A percentile compares a stretch with the other conserved stretches of the same genome.
Conservation (phyloP, 2,888 invertebrate species). For the Neoitamus cyanurus region DNA sequence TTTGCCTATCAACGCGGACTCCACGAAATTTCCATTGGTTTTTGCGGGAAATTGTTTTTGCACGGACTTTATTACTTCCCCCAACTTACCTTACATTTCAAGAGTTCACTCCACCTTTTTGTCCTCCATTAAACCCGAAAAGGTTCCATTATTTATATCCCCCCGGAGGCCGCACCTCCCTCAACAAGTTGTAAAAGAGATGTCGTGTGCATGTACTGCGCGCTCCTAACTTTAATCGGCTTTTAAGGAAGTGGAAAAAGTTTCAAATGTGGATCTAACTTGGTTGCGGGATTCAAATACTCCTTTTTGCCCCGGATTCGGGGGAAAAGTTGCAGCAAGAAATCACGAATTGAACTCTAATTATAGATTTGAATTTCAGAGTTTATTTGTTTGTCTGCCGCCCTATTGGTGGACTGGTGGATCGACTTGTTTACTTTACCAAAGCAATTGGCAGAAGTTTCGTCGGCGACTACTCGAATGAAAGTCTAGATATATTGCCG, state of each 20-base stretch:
- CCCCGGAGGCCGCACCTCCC: not conserved
- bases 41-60: conserved; percentile 27
- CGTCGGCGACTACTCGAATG: not conserved
- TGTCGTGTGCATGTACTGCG: conserved; percentile 34
- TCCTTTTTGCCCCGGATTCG: not conserved
- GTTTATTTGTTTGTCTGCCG: not conserved
- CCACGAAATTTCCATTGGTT: conserved; percentile 49
- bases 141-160: conserved; percentile 14
- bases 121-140: conserved; percentile 22
- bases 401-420: not conserved
- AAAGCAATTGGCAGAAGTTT: not conserved
- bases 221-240: conserved; percentile 24
- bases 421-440: not conserved
- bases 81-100: conserved; percentile 8
- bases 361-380: not conserved
- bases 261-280: not conserved
- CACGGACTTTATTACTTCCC: conserved; percentile 29
- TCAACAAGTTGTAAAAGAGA: conserved; percentile 39
- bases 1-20: conserved; percentile 47
- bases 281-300: not conserved
- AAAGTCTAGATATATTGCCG: not conserved
- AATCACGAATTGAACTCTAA: conserved; percentile 1
- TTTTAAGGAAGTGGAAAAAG: conserved; percentile 23
- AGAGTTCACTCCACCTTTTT: conserved; percentile 22
- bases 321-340: not conserved